A percentile compares a stretch with the other conserved stretches of the same genome.
Conservation (phyloP, 2,113 vertebrate species). For the Takifugu flavidus region DNA sequence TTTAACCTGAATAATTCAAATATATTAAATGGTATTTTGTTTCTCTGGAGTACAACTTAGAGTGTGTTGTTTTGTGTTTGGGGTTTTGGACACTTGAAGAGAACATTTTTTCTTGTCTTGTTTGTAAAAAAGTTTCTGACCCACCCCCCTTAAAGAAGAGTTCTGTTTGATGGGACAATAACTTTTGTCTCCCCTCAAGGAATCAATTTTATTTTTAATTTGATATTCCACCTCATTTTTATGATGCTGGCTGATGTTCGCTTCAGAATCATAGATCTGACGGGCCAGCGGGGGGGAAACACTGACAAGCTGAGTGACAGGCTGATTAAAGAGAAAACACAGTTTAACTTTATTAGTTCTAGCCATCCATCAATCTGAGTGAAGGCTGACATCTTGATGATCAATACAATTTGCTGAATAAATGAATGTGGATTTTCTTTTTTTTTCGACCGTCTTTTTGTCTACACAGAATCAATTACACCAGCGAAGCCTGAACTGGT, state of each 20-base stretch:
- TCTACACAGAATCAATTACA: not conserved
- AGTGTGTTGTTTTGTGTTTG: no score
- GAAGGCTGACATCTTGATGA: conserved; percentile 41
- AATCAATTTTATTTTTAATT: not conserved
- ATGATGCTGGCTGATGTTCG: conserved; percentile 5
- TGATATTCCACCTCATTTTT: conserved; percentile 2
- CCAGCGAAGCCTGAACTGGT: no score
- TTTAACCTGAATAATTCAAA: no score
- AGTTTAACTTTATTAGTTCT: conserved; percentile 37
- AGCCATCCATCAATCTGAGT: conserved; percentile 40
- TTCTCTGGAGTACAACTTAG: no score
- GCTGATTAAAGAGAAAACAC: conserved; percentile 35
- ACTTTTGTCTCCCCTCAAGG: not conserved
- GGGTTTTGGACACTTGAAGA: no score
- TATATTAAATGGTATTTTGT: no score
- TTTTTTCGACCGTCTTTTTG: not conserved
- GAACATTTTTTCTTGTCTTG: no score
- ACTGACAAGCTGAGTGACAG: conserved; percentile 45
- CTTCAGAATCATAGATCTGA: conserved; percentile 21
- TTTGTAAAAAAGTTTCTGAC: no score
- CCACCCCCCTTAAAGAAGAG: no score
- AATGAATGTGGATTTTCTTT: not conserved
- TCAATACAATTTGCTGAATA: conserved; percentile 5
- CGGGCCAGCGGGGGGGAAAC: conserved; percentile 12
- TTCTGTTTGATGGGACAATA: not conserved